Evolutionary conservation across 2,797 vertebrate species (phyloP).

Genomic region (Chiropotes sagulatus): DNA sequence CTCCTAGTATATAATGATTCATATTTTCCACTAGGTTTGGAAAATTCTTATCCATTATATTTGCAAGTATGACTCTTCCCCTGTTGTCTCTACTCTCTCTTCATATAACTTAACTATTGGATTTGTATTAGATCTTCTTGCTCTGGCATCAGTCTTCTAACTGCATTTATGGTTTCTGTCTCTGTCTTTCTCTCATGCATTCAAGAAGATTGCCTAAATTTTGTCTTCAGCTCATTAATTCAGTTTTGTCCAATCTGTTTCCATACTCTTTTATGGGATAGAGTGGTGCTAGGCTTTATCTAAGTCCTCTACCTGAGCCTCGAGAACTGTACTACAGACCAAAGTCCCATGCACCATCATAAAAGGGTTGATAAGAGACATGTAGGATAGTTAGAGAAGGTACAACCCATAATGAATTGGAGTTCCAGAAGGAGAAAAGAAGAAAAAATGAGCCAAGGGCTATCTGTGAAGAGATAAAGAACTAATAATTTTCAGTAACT

Average conservation of each 20-base stretch:
- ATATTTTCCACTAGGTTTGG: not conserved
- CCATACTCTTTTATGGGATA: not conserved
- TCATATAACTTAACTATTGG: not conserved
- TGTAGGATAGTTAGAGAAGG: not conserved
- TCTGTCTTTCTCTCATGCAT: not conserved
- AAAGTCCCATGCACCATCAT: not conserved
- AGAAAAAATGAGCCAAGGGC: not conserved
- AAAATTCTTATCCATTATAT: not conserved
- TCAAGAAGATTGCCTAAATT: not conserved
- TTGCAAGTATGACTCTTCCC: not conserved
- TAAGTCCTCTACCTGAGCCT: not conserved
- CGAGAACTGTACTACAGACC: not conserved
- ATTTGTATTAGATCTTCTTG: not conserved
- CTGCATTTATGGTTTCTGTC: not conserved
- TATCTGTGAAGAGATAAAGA: not conserved
- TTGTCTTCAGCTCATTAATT: not conserved
- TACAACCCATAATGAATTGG: not conserved
- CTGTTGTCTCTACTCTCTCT: not conserved
- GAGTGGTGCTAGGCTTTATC: not conserved
- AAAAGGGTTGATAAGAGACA: not conserved
- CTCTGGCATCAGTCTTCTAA: not conserved
- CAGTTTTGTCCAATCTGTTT: not conserved
- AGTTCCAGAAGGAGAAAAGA: not conserved
- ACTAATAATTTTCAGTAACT: not conserved
- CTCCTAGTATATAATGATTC: not conserved